phyloP scores from a whole-genome alignment of 1,140 invertebrate genomes.

The Zelostemma sp. region DNA sequence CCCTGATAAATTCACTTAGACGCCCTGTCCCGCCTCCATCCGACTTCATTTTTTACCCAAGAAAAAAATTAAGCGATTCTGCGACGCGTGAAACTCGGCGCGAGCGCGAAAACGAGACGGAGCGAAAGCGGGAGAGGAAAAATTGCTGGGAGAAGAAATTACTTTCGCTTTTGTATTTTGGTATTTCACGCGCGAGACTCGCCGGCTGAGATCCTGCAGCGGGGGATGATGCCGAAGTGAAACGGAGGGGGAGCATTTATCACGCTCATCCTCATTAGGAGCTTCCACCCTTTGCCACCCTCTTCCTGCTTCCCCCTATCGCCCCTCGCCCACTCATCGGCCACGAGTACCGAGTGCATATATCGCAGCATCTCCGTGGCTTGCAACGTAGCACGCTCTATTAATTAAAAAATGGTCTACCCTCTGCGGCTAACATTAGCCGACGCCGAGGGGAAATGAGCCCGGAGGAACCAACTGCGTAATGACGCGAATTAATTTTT shows the following conservation, averaged over 20 bases:
- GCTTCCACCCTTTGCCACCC: constrained; percentile 33
- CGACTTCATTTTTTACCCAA: constrained; percentile 35
- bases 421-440: constrained; percentile 23
- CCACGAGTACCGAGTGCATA: constrained; percentile 35
- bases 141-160: constrained; percentile 53
- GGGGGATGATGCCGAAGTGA: constrained; percentile 25
- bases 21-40: constrained; percentile 20
- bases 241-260: constrained; percentile 51
- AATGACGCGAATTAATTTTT: constrained; percentile 51
- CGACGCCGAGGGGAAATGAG: constrained; percentile 17
- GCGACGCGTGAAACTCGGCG: constrained; percentile 33
- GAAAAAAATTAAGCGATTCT: constrained; percentile 43
- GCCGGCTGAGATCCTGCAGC: constrained; percentile 19
- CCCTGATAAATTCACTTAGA: constrained; percentile 48
- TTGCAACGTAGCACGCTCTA: constrained; percentile 40
- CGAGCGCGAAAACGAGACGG: constrained; percentile 13
- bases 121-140: constrained; percentile 25
- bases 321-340: constrained; percentile 22
- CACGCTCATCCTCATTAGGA: constrained; percentile 63
- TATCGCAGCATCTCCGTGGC: constrained; percentile 40
- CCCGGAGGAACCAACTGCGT: constrained; percentile 36
- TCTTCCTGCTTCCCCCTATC: constrained; percentile 32
- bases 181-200: constrained; percentile 44
- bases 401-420: constrained; percentile 50
- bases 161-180: constrained; percentile 55